Conservation (phyloP, 2,888 invertebrate genomes). For the Lithosia quadra region DNA sequence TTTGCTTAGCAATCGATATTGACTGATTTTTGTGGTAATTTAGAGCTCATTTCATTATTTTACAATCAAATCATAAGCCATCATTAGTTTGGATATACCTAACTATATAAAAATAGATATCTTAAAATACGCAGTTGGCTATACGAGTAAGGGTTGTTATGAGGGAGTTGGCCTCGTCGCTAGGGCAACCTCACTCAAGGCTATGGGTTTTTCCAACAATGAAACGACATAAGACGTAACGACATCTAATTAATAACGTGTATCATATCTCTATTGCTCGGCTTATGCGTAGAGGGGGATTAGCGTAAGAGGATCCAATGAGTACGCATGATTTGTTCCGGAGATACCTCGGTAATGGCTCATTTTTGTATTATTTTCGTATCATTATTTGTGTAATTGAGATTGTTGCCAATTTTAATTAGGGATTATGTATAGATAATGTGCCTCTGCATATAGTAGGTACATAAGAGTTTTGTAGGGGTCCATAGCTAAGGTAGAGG, state of each 20-base stretch:
- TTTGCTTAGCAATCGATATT: too few relatives aligned
- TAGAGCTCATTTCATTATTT: neutral
- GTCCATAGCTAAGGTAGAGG: neutral
- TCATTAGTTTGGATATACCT: neutral
- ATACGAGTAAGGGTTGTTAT: conserved; percentile 8
- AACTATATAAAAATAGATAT: conserved; percentile 4
- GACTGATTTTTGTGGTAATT: neutral
- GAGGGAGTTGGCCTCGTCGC: conserved; percentile 45
- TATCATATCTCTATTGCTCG: conserved; percentile 85
- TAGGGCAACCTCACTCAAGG: conserved; percentile 65
- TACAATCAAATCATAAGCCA: neutral
- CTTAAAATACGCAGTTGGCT: neutral
- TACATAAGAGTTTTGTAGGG: neutral
- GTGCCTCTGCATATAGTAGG: neutral
- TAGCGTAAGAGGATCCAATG: conserved; percentile 83
- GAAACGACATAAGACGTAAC: conserved; percentile 83
- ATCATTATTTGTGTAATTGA: conserved; percentile 52
- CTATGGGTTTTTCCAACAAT: conserved; percentile 78
- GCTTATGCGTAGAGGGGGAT: conserved; percentile 74
- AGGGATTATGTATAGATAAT: neutral
- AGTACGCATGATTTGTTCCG: conserved; percentile 80
- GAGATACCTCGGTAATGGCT: conserved; percentile 70
- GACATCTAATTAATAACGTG: conserved; percentile 86
- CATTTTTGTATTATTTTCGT: conserved; percentile 67
- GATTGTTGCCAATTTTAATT: conserved; percentile 17